Evolutionary conservation across 2,113 vertebrate species (phyloP).

Genomic region (Platichthys stellatus): DNA sequence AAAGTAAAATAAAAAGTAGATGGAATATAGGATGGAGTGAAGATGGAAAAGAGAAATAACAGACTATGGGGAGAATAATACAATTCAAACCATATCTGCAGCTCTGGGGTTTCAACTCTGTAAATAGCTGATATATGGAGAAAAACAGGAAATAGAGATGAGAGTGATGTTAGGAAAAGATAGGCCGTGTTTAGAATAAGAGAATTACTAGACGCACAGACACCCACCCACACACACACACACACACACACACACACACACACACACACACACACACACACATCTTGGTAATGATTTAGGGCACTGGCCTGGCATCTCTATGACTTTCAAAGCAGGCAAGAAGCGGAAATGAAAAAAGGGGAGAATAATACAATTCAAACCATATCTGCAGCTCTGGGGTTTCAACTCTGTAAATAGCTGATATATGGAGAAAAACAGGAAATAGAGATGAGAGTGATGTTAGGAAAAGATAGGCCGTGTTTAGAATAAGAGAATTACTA

Average conservation of each 20-base stretch:
- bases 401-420: slow-evolving; percentile 61
- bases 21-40: background rate
- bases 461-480: slow-evolving; percentile 46
- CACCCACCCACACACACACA: background rate
- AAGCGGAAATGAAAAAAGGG: slow-evolving; percentile 60
- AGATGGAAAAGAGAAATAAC: slow-evolving; percentile 22
- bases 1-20: slow-evolving; percentile 1
- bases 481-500: slow-evolving; percentile 56
- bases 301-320: slow-evolving; percentile 39
- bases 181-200: slow-evolving; percentile 47
- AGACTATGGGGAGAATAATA: slow-evolving; percentile 46
- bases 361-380: slow-evolving; percentile 41
- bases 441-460: slow-evolving; percentile 64
- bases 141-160: slow-evolving; percentile 69
- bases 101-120: slow-evolving; percentile 39
- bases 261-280: background rate
- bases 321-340: slow-evolving; percentile 66
- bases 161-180: slow-evolving; percentile 57
- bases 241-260: background rate
- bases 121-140: slow-evolving; percentile 67
- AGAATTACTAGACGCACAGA: slow-evolving; percentile 43
- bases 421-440: slow-evolving; percentile 69
- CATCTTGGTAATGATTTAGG: slow-evolving; percentile 49
- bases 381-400: slow-evolving; percentile 41
- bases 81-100: slow-evolving; percentile 39